These are phyloP conservation scores for Sebastes hubbsi DNA, from an alignment of 2,797 vertebrate species.

Conservation along the genomic window DNA sequence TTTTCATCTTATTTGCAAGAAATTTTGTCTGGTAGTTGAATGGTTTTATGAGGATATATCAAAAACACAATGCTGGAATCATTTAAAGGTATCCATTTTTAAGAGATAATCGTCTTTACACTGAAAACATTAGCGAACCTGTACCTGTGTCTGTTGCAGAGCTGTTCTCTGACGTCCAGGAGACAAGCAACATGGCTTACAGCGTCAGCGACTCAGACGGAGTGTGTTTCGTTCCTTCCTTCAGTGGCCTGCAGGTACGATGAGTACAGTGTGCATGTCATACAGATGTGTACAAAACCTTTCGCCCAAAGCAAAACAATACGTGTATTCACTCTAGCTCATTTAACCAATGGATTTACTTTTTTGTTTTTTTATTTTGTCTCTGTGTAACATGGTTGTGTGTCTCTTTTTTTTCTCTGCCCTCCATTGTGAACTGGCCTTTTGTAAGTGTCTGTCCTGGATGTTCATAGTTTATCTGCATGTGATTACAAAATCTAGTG, in stretches of 20 bases:
- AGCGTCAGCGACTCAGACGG: slow-evolving; percentile 90
- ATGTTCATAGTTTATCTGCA: slow-evolving; percentile 12
- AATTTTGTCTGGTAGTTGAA: background rate
- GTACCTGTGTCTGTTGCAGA: slow-evolving; percentile 74
- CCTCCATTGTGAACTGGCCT: slow-evolving; percentile 53
- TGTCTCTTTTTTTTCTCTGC: slow-evolving; percentile 63
- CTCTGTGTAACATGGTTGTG: slow-evolving; percentile 45
- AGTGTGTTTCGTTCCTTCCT: slow-evolving; percentile 95
- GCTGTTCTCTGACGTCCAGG: slow-evolving; percentile 88
- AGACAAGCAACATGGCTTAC: slow-evolving; percentile 89
- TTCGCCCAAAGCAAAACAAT: background rate
- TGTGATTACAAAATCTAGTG: background rate
- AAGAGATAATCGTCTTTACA: background rate
- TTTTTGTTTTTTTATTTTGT: background rate
- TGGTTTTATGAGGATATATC: background rate
- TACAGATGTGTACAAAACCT: background rate
- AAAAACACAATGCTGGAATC: background rate
- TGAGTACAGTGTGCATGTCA: background rate
- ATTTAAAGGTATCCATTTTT: background rate
- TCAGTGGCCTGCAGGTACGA: slow-evolving; percentile 92
- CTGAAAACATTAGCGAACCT: background rate
- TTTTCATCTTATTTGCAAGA: background rate
- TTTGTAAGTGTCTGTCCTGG: slow-evolving; percentile 65
- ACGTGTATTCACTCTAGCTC: background rate
- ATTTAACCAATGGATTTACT: background rate